Conservation (phyloP, 2,113 vertebrate species). For the Dicaeum eximium region DNA sequence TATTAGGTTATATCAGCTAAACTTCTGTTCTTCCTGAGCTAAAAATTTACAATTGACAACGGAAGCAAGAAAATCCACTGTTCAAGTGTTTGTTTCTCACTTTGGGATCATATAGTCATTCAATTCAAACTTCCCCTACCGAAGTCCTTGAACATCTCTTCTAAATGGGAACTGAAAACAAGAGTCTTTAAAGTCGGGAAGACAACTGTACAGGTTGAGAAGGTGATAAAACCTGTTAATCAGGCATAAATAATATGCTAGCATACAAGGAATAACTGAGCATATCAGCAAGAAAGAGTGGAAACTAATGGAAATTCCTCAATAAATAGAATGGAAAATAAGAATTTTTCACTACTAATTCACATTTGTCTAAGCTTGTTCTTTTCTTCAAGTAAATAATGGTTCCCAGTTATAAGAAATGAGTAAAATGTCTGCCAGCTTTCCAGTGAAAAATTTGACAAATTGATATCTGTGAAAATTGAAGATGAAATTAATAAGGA, state of each 20-base stretch:
- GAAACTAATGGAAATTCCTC: background rate
- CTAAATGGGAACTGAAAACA: background rate
- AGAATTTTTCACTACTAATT: background rate
- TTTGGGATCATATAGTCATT: background rate
- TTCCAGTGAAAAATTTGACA: background rate
- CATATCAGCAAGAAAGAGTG: background rate
- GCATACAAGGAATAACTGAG: background rate
- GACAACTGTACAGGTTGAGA: background rate
- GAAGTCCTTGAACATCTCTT: background rate
- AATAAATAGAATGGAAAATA: background rate
- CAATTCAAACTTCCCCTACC: background rate
- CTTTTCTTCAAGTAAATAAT: background rate
- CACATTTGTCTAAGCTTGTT: background rate
- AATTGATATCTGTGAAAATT: background rate
- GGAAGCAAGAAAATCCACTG: background rate
- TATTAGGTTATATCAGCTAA: background rate
- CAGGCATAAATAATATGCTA: background rate
- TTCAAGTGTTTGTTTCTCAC: background rate
- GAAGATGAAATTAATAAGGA: background rate
- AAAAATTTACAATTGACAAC: background rate
- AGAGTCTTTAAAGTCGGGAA: background rate
- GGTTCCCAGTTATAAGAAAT: background rate
- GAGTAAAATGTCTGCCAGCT: background rate
- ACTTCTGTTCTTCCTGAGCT: background rate
- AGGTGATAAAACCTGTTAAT: background rate